Evolutionary conservation across 1,140 invertebrate species (phyloP).

Genomic region (Hormaphis cornu): DNA sequence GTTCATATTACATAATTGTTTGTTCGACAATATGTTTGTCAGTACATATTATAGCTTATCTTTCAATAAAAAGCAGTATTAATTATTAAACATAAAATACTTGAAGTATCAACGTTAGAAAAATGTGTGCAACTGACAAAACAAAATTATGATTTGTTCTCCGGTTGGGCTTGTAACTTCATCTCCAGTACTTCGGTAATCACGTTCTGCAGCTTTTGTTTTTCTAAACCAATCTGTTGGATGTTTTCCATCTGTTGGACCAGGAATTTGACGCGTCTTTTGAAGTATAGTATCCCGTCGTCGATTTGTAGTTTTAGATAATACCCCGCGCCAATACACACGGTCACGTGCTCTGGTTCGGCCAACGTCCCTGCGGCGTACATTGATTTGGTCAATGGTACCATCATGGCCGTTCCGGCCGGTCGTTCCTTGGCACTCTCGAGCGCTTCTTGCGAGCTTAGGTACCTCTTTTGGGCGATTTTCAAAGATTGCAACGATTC

Average conservation of each 20-base stretch:
- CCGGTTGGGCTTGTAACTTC: background rate
- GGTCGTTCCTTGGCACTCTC: constrained; percentile 6
- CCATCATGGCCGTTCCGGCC: constrained; percentile 2
- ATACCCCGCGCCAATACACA: constrained; percentile 19
- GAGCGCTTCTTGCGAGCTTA: constrained; percentile 18
- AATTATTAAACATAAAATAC: no score
- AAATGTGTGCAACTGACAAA: no score
- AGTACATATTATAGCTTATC: no score
- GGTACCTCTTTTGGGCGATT: constrained; percentile 6
- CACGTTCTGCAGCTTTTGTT: constrained; percentile 19
- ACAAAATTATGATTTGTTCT: no score
- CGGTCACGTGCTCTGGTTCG: background rate
- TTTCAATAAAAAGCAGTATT: no score
- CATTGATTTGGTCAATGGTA: constrained; percentile 23
- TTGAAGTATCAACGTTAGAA: no score
- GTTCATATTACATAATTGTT: no score
- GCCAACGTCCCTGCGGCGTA: background rate
- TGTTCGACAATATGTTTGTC: no score
- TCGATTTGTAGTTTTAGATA: constrained; percentile 1
- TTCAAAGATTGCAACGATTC: constrained; percentile 6
- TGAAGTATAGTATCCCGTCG: constrained; percentile 5
- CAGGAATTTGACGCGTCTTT: no score
- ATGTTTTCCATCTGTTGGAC: constrained; percentile 23
- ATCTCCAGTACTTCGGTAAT: constrained; percentile 17
- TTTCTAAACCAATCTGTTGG: constrained; percentile 20